Conservation (phyloP, 1,140 invertebrate genomes). For the Melanaphis sacchari region DNA sequence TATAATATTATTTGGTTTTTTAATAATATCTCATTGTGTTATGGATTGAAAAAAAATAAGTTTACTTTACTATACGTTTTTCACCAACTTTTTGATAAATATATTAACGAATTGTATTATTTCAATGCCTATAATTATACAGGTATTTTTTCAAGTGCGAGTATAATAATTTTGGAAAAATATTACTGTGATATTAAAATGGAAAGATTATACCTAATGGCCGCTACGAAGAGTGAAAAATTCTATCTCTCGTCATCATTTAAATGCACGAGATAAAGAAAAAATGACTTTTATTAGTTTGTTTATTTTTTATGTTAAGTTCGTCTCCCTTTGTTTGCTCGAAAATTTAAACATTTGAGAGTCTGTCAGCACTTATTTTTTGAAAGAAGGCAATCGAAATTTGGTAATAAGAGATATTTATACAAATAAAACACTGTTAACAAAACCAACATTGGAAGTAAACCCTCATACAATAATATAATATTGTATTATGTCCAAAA, state of each 20-base stretch:
- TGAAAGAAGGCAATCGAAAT: not conserved
- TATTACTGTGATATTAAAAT: not conserved
- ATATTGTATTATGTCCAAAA: not conserved
- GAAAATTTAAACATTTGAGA: not conserved
- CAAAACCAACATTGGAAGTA: not conserved
- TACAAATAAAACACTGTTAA: not conserved
- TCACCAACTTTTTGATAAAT: not conserved
- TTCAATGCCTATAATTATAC: not conserved
- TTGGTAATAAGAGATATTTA: not conserved
- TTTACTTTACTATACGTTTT: not conserved
- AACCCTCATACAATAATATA: not conserved
- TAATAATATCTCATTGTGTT: not conserved
- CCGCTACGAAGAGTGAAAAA: not conserved
- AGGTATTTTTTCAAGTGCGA: not conserved
- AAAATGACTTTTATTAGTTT: not conserved
- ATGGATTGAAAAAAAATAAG: not conserved
- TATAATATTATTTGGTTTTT: not conserved
- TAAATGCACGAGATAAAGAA: not conserved
- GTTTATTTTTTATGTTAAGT: not conserved
- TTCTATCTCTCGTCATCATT: not conserved
- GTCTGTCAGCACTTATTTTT: not conserved
- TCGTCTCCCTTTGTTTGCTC: not conserved
- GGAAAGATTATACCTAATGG: too few relatives aligned
- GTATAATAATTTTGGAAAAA: not conserved
- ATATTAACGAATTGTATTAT: not conserved